phyloP scores from a whole-genome alignment of 2,888 invertebrate genomes.

The Galerucella nymphaeae region DNA sequence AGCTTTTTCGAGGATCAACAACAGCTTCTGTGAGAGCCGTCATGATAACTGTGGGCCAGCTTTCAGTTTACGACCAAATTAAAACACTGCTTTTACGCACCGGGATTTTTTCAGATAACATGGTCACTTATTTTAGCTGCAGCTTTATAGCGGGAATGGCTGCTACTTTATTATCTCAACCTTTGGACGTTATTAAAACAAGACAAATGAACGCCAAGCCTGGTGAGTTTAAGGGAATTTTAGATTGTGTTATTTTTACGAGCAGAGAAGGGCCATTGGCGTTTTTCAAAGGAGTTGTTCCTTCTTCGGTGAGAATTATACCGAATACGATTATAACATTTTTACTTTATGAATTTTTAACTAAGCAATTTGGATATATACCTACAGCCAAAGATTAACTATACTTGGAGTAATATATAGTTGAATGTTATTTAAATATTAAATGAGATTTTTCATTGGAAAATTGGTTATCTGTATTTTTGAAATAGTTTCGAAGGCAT shows the following conservation, averaged over 20 bases:
- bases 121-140: conserved; percentile 78
- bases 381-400: background rate
- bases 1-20: conserved; percentile 88
- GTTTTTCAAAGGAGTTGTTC: conserved; percentile 95
- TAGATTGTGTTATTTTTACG: conserved; percentile 80
- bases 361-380: conserved; percentile 76
- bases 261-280: conserved; percentile 89
- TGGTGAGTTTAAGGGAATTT: conserved; percentile 83
- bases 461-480: no score
- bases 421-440: background rate
- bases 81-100: conserved; percentile 65
- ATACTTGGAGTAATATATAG: background rate
- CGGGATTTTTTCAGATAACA: conserved; percentile 64
- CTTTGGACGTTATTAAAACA: conserved; percentile 96
- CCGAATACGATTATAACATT: conserved; percentile 97
- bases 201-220: conserved; percentile 96
- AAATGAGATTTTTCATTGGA: no score
- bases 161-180: conserved; percentile 93
- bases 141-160: conserved; percentile 87
- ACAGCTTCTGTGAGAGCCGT: conserved; percentile 91
- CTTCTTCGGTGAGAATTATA: conserved; percentile 93
- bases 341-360: conserved; percentile 93
- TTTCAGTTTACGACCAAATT: conserved; percentile 93
- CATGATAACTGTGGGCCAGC: conserved; percentile 90
- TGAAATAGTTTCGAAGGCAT: no score